Evolutionary conservation across 2,888 invertebrate genomes (phyloP).

Genomic region (Tenthredo mesomela): DNA sequence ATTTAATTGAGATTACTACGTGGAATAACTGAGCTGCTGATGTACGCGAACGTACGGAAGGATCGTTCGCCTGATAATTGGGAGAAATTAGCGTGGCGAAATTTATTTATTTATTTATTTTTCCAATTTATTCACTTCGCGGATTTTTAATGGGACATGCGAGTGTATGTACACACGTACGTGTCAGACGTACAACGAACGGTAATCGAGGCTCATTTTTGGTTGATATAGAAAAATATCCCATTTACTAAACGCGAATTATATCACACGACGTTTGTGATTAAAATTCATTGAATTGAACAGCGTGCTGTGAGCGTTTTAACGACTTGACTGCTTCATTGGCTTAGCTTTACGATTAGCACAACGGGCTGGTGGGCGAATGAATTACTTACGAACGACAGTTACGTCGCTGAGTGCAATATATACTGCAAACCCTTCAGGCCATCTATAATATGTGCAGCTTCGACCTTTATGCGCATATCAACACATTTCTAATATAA

Average conservation of each 20-base stretch:
- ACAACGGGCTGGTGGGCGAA: slow-evolving; percentile 33
- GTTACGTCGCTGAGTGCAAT: slow-evolving; percentile 15
- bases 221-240: not conserved
- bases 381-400: slow-evolving; percentile 44
- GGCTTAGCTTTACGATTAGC: slow-evolving; percentile 4
- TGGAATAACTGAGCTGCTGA: slow-evolving; percentile 10
- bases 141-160: not conserved
- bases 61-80: slow-evolving; percentile 21
- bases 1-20: slow-evolving; percentile 20
- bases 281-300: slow-evolving; percentile 46
- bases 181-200: not conserved
- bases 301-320: slow-evolving; percentile 13
- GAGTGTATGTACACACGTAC: not conserved
- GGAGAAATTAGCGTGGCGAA: slow-evolving; percentile 9
- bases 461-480: slow-evolving; percentile 12
- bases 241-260: not conserved
- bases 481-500: slow-evolving; percentile 8
- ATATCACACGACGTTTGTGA: slow-evolving; percentile 4
- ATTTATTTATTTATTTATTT: not conserved
- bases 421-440: not conserved
- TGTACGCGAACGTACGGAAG: not conserved
- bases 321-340: slow-evolving; percentile 41
- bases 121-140: not conserved
- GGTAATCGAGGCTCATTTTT: slow-evolving; percentile 6
- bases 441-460: not conserved